Evolutionary conservation across 1,140 invertebrate species (phyloP), one percentile per base, ranked within the genome.

Genomic region (Tigriopus japonicus): DNA sequence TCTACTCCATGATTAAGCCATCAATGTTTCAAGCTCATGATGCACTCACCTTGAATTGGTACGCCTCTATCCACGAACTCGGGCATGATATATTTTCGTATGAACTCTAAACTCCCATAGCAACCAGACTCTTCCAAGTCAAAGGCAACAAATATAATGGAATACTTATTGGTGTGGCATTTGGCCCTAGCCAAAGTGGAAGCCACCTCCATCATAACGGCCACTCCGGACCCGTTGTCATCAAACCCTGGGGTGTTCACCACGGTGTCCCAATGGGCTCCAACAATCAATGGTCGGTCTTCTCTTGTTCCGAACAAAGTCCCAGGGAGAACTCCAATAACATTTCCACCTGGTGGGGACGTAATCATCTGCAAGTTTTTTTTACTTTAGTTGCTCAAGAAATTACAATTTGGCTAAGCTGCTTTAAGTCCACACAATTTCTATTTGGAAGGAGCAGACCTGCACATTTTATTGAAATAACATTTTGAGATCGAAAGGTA

Each of bases 251-350:
- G 58, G 6, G 65, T 66, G 55, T 63, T 61, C 13, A 61, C 62
- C 0, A 70, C 69, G 0, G 73, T 73, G 62, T 75, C 73, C 60
- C 71, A 73, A 66, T 75, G 73, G n/a, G 73, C 72, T 14, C 73
- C 73, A 52, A 74, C 62, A 1, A 74, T 60, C 14, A 72, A 55
- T 10, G 72, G 71, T 45, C 63, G 60, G 62, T 75, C 73, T 17
- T 64, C 55, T 0, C 63, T 45, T 1, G 68, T 73, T 1, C 67
- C 67, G 66, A 68, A 70, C 45, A 67, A 61, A 5, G 49, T 62
- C 0, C 73, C 73, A 14, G 67, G 64, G 10, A 72, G 63, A 10
- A 73, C 64, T 7, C 68, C 72, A 19, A 74, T 67, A 0, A 74
- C 65, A 63, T 74, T 74, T 1, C 65, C 65, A 6, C 73, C 73